Evolutionary conservation across 2,113 vertebrate genomes (phyloP), one percentile per base, ranked within the genome.

Genomic region (Alces alces): DNA sequence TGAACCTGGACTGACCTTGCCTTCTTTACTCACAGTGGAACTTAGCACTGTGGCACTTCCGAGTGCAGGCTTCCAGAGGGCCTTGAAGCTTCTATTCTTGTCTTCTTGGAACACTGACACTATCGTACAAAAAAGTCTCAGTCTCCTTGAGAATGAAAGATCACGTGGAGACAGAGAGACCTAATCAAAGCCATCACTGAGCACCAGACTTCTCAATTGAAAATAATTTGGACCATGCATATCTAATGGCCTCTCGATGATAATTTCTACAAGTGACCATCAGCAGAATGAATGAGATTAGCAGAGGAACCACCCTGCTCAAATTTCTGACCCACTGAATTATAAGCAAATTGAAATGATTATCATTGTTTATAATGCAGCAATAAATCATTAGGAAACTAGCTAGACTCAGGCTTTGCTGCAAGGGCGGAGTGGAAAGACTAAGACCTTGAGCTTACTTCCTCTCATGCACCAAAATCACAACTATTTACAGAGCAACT

Each of bases 291-390:
- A 57, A 9, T 76, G 58, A 91, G 23, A 80, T 89, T 60, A 80
- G 21, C 64, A 93, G 78, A 73, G 54, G 36, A 90, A 95, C 30
- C 87, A 73, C 36, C 16, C 57, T 91, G 36, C 52, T 93, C 58
- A 89, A 57, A 91, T 58, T 91, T 93, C 58, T 45, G 78, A 93
- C n/a, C 11, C 90, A 88, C 19, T 85, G 82, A 96, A 88, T 91
- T 91, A 88, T 30, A 19, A 45, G 43, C 45, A 91, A 96, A 93
- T 82, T 86, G 76, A 96, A 96, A 89, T 50, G 28, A 23, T 73
- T 54, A 33, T 80, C 52, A 60, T 83, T 57, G 21, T 86, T 96
- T 92, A 17, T 91, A 89, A 28, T 52, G 12, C 15, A 93, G 36
- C 27, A 85, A 30, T 64, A 61, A 36, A 70, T 64, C 36, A 15